Percentiles rank a stretch among this genome's conserved stretches.
These are phyloP conservation scores for Ectropis crepuscularia DNA, from an alignment of 2,888 invertebrate genomes.

Conservation along the genomic window DNA sequence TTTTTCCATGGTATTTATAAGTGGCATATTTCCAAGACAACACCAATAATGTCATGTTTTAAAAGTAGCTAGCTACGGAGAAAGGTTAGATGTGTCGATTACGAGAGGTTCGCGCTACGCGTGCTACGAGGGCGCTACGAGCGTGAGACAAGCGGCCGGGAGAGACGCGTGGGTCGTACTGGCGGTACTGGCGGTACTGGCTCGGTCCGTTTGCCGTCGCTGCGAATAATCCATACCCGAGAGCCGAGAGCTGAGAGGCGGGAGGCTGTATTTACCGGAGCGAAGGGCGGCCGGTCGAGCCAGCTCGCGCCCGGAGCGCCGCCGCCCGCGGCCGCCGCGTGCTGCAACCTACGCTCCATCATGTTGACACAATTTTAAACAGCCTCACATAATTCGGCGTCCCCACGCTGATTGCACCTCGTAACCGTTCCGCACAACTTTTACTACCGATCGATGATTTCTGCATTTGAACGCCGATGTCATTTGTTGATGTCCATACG, in stretches of 20 bases:
- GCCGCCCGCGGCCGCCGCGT: slow-evolving; percentile 54
- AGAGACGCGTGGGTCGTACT: slow-evolving; percentile 77
- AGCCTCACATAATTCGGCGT: slow-evolving; percentile 69
- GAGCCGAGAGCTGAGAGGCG: slow-evolving; percentile 57
- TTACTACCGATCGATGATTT: slow-evolving; percentile 42
- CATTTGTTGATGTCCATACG: slow-evolving; percentile 38
- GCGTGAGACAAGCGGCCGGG: slow-evolving; percentile 60
- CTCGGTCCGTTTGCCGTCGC: slow-evolving; percentile 61
- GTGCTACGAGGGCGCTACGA: slow-evolving; percentile 55
- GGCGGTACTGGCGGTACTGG: slow-evolving; percentile 65
- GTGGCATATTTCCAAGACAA: slow-evolving; percentile 68
- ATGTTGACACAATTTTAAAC: slow-evolving; percentile 81
- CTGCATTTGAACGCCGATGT: slow-evolving; percentile 38
- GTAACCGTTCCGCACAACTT: slow-evolving; percentile 47
- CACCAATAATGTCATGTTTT: slow-evolving; percentile 67
- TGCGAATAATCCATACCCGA: slow-evolving; percentile 80
- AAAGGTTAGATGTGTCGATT: slow-evolving; percentile 52
- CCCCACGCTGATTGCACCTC: slow-evolving; percentile 60
- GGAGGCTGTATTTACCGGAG: slow-evolving; percentile 82
- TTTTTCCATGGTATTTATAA: slow-evolving; percentile 67
- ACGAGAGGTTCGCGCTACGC: slow-evolving; percentile 55
- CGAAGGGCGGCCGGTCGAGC: slow-evolving; percentile 76
- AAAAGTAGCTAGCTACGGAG: slow-evolving; percentile 56
- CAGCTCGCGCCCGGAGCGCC: slow-evolving; percentile 66
- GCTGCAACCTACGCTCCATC: slow-evolving; percentile 59